Conservation (phyloP, 2,113 vertebrate genomes). For the Phyllostomus hastatus region DNA sequence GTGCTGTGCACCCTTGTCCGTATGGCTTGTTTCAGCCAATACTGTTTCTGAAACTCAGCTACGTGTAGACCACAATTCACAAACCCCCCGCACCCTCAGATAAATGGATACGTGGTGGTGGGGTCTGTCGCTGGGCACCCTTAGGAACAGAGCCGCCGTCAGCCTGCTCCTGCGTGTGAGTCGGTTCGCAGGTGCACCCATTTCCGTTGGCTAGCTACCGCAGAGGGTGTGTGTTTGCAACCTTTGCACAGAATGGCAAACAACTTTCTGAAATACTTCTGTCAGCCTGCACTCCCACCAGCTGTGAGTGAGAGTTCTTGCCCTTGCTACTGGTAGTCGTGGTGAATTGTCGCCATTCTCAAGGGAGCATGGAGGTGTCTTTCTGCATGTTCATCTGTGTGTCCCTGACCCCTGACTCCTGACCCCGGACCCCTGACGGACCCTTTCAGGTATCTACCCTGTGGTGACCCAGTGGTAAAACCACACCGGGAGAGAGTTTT, state of each 20-base stretch:
- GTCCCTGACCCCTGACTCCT: neutral
- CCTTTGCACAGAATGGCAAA: neutral
- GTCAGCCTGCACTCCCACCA: neutral
- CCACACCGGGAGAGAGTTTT: neutral
- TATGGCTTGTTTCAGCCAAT: neutral
- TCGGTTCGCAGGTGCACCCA: fast-evolving
- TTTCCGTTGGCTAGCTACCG: neutral
- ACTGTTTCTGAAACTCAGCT: neutral
- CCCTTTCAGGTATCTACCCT: neutral
- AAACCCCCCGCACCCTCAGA: no score
- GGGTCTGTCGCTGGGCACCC: neutral
- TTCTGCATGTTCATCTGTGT: neutral
- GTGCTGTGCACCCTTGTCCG: neutral
- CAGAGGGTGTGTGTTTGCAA: no score
- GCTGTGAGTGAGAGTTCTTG: neutral
- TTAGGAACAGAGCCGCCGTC: no score
- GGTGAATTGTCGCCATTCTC: neutral
- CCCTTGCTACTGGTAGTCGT: neutral
- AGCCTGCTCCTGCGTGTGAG: neutral
- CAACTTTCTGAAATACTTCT: neutral
- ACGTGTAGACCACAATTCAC: no score
- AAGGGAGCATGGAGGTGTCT: neutral
- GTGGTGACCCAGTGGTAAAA: neutral
- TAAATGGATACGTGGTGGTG: neutral
- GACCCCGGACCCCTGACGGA: no score